Conservation (phyloP, 2,888 invertebrate genomes). For the Heliconius hortense region DNA sequence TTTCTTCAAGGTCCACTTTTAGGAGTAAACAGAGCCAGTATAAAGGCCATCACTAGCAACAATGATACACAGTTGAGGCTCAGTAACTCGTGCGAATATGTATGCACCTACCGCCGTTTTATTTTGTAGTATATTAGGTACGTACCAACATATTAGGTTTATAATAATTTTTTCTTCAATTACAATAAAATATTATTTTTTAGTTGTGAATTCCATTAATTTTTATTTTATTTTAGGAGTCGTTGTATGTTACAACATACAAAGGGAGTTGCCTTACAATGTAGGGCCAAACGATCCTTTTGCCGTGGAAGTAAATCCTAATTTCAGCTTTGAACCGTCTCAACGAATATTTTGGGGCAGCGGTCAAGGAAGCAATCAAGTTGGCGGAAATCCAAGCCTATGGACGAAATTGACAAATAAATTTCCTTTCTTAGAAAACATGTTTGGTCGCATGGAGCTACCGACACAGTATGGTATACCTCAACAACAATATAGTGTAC, state of each 20-base stretch:
- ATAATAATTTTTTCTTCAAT: not conserved
- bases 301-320: conserved; percentile 55
- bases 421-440: conserved; percentile 69
- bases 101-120: conserved; percentile 64
- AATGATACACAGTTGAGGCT: conserved; percentile 71
- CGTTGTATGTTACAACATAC: conserved; percentile 64
- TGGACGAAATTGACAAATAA: conserved; percentile 74
- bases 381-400: conserved; percentile 71
- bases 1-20: conserved; percentile 79
- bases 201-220: not conserved
- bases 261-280: conserved; percentile 67
- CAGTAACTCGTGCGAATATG: conserved; percentile 71
- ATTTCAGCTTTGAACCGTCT: conserved; percentile 62
- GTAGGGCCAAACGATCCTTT: conserved; percentile 65
- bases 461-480: conserved; percentile 59
- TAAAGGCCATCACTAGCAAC: conserved; percentile 76
- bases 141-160: conserved; percentile 58
- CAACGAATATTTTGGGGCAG: conserved; percentile 70
- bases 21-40: conserved; percentile 78
- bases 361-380: conserved; percentile 69
- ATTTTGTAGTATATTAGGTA: conserved; percentile 72
- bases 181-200: not conserved
- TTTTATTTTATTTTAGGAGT: conserved; percentile 55
- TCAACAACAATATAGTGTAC: not conserved
- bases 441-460: conserved; percentile 73